Evolutionary conservation across 2,113 vertebrate genomes (phyloP), one percentile per base, ranked within the genome.

Genomic region (Otocyon megalotis): DNA sequence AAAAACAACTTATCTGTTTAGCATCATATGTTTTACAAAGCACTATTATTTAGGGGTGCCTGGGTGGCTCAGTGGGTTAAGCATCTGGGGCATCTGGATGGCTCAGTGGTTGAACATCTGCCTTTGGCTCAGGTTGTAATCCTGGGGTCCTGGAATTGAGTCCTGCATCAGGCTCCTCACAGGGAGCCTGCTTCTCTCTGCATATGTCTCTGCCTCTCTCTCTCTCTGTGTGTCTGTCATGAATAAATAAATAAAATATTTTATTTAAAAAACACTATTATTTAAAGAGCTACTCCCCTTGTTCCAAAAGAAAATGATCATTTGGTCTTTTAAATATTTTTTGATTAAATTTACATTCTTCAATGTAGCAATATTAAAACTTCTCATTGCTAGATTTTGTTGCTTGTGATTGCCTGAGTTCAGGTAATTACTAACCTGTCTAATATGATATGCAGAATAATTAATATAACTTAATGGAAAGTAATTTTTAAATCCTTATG

Each of bases 381-480:
- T 63, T 37, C 1, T 53, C 2, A 94, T 5, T 87, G 4, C 5
- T 90, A 79, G 7, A 30, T 77, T 95, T 83, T 26, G 6, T 96
- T 95, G 53, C 20, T 15, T 94, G 28, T n/a, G 24, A 63, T 15
- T 80, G 13, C 53, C 1, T 76, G 37, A 96, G 3, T 54, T 94
- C 15, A 83, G 19, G 12, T 28, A 82, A 96, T 76, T 60, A 93
- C 24, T 91, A 93, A 97, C 85, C 6, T 94, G 74, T 71, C 48
- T 81, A 65, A 30, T 72, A 16, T 53, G 71, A 84, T 54, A 74
- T 69, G 8, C 10, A 89, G 81, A 22, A 90, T 92, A 97, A 96
- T 91, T 89, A 30, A 81, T 93, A 76, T 67, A 96, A 89, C 14
- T 69, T 89, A 94, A 72, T 90, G 24, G 4, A 95, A 97, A 96